Evolutionary conservation across 2,888 invertebrate species (phyloP).

Genomic region (Lochmaea capreae): DNA sequence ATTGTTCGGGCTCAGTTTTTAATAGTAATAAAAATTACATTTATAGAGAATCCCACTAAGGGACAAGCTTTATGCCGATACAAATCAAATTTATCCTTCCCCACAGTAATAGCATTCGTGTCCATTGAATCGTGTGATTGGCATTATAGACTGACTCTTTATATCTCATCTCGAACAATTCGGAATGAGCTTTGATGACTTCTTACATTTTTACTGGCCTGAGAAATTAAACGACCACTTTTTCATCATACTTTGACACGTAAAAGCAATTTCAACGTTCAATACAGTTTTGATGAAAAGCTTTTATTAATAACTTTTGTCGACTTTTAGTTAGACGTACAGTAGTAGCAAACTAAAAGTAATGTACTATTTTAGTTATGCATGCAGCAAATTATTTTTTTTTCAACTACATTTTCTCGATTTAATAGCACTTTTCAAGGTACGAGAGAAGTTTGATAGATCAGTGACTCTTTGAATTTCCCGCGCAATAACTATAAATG

Average conservation of each 20-base stretch:
- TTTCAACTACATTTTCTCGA: no score
- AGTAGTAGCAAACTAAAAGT: no score
- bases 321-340: neutral
- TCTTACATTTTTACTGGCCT: constrained; percentile 28
- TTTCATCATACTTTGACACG: constrained; percentile 22
- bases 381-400: no score
- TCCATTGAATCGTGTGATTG: constrained; percentile 35
- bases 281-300: neutral
- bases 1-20: neutral
- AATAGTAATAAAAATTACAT: neutral
- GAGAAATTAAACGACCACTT: constrained; percentile 24
- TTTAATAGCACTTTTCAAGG: no score
- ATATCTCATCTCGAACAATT: constrained; percentile 23
- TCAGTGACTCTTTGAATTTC: no score
- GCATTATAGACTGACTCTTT: constrained; percentile 31
- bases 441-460: no score
- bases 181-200: constrained; percentile 28
- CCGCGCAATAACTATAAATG: no score
- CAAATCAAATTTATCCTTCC: constrained; percentile 48
- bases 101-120: constrained; percentile 58
- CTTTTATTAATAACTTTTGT: neutral
- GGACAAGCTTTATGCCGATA: constrained; percentile 16
- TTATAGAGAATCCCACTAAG: neutral
- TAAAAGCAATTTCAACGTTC: constrained; percentile 12
- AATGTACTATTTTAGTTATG: no score